These are phyloP conservation scores for Sycophila texana DNA, from an alignment of 2,888 invertebrate genomes.

Conservation along the genomic window DNA sequence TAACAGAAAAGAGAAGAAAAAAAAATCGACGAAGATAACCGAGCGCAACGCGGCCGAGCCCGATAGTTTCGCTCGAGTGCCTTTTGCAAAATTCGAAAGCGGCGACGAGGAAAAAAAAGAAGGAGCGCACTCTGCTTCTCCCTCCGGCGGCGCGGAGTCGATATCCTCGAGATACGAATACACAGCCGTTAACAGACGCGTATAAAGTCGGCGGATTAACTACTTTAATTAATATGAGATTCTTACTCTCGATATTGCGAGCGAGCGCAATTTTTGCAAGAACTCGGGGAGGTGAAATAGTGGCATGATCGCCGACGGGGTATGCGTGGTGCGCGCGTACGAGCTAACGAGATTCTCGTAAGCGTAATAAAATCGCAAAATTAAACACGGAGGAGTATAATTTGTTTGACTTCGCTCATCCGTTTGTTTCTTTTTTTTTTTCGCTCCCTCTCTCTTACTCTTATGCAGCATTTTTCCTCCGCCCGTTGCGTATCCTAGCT, in stretches of 20 bases:
- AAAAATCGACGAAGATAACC: slow-evolving; percentile 18
- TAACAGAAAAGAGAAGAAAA: slow-evolving; percentile 15
- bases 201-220: slow-evolving; percentile 46
- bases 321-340: not conserved
- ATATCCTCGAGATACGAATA: not conserved
- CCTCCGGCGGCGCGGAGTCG: no score
- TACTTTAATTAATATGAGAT: slow-evolving; percentile 51
- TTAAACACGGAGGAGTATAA: slow-evolving; percentile 35
- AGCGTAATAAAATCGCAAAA: slow-evolving; percentile 50
- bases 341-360: slow-evolving; percentile 31
- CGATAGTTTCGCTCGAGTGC: not conserved
- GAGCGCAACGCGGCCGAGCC: not conserved
- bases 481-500: slow-evolving; percentile 17
- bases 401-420: slow-evolving; percentile 37
- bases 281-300: slow-evolving; percentile 16
- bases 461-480: not conserved
- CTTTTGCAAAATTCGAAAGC: not conserved
- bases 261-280: not conserved
- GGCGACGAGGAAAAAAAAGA: no score
- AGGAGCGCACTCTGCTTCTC: no score
- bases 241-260: slow-evolving; percentile 30
- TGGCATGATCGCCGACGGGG: not conserved
- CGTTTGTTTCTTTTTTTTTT: slow-evolving; percentile 10
- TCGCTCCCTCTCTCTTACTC: not conserved
- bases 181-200: slow-evolving; percentile 32